A percentile compares a stretch with the other conserved stretches of the same genome.
Conservation (phyloP, 2,888 invertebrate genomes). For the Pollenia labialis region DNA sequence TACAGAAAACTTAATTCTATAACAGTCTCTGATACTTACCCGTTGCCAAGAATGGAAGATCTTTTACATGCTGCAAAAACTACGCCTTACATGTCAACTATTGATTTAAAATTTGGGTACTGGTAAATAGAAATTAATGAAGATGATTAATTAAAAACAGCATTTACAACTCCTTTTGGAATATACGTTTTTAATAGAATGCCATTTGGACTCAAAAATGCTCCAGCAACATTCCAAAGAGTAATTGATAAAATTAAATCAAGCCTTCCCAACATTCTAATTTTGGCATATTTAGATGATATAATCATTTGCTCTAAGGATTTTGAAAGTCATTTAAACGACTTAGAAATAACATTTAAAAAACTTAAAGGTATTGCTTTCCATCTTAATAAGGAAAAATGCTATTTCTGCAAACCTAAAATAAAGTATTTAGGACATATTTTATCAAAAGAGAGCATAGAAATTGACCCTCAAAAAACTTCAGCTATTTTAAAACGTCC, state of each 20-base stretch:
- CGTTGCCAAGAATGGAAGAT: no score
- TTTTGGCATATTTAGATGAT: no score
- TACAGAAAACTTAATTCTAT: no score
- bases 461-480: constrained; percentile 76
- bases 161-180: no score
- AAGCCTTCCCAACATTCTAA: constrained; percentile 37
- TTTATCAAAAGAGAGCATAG: constrained; percentile 75
- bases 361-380: constrained; percentile 8
- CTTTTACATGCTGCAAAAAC: constrained; percentile 77
- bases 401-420: constrained; percentile 28
- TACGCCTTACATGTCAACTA: constrained; percentile 73
- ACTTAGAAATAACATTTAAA: no score
- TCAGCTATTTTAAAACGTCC: constrained; percentile 74
- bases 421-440: constrained; percentile 46
- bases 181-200: no score
- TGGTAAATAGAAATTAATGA: constrained; percentile 76
- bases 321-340: no score
- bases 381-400: constrained; percentile 32
- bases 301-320: no score
- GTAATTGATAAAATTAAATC: constrained; percentile 73
- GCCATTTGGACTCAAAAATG: constrained; percentile 49
- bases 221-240: constrained; percentile 64
- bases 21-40: no score
- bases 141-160: no score
- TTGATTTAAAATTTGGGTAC: constrained; percentile 79